Conservation (phyloP, 37 sponge, comb jelly and placozoan genomes). For the Aplysina aerophoba region DNA sequence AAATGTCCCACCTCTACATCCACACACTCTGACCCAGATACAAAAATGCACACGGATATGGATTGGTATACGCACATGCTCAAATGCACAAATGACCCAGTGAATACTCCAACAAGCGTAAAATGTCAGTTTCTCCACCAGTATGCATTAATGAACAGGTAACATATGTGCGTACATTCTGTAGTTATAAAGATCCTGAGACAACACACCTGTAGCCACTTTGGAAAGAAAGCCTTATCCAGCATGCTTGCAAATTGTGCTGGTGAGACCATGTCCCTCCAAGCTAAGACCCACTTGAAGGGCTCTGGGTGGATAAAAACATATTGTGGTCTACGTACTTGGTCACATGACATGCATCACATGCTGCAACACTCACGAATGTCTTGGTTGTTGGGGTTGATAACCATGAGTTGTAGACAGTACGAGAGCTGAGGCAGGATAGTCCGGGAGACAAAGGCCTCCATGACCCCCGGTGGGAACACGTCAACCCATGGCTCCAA, state of each 20-base stretch:
- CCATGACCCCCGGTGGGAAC: conserved; percentile 86
- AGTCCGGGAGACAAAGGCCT: conserved; percentile 78
- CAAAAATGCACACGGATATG: background rate
- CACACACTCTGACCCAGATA: no score
- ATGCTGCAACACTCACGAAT: conserved; percentile 53
- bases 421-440: conserved; percentile 89
- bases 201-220: conserved; percentile 84
- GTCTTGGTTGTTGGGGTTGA: conserved; percentile 89
- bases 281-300: conserved; percentile 86
- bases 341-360: background rate
- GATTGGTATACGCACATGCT: background rate
- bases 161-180: conserved; percentile 56
- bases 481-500: conserved; percentile 94
- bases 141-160: no score
- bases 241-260: conserved; percentile 81
- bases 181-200: no score
- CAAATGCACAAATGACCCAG: no score
- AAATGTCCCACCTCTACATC: no score
- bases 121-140: no score
- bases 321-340: background rate
- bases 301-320: conserved; percentile 60
- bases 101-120: no score
- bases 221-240: conserved; percentile 94
- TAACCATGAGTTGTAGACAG: conserved; percentile 79
- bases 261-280: conserved; percentile 89